Base-by-base conservation (phyloP, 2,113 vertebrate species). In the Leucopsar rothschildi region DNA sequence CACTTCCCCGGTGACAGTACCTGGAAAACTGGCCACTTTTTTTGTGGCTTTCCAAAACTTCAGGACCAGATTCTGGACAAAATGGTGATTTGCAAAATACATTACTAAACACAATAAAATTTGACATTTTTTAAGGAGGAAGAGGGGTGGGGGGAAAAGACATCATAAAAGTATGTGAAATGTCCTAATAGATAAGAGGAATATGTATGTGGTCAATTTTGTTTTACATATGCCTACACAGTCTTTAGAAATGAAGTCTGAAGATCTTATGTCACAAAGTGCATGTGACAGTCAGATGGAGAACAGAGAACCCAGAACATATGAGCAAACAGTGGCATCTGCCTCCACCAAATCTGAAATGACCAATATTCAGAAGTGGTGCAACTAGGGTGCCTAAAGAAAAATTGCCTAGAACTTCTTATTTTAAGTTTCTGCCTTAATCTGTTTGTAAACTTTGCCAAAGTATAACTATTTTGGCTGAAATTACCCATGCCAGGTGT, bases 401-500 rank as follows among this genome's bases (percentile, higher is more conserved):
- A n/a, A 86, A 90, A 83, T 3, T 52, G 56, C 63, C 64, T 47
- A 83, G 47, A 63, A 71, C 73, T 94, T 93, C 60, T 82, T 92
- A 18, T 22, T 60, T 5, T n/a, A 86, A 70, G 27, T 68, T 81
- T 64, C 69, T 88, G n/a, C 37, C 55, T 64, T 96, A 60, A 86
- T 56, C 80, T 88, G 45, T 91, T 87, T 61, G 83, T 45, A 71
- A 94, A 88, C 68, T 92, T 65, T 66, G 82, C 71, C 72, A 61
- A 88, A 78, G 10, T 76, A 49, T 75, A 93, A 94, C 92, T 86
- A 39, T 73, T 92, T 75, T 73, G 76, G 82, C 85, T 86, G 82
- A 94, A 95, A 86, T 65, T 20, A 95, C 40, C 60, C 50, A 27
- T 57, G 83, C 85, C 92, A 96, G 90, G 85, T 94, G 82, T 84